Conservation (phyloP, 2,113 vertebrate species). For the Rhizomys pruinosus region DNA sequence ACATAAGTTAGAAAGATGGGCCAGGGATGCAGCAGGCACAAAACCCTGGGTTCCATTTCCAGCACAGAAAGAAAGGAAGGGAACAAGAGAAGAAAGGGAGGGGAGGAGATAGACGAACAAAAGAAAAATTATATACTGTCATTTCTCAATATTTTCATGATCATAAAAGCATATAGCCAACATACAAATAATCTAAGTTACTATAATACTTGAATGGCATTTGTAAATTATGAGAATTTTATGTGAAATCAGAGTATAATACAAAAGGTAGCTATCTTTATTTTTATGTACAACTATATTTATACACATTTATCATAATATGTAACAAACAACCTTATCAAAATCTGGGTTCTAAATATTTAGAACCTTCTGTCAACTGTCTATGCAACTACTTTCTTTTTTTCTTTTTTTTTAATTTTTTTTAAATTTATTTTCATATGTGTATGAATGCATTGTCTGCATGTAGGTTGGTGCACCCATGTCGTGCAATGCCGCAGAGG, state of each 20-base stretch:
- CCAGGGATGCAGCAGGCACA: no score
- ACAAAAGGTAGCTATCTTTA: neutral
- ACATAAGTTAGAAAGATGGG: neutral
- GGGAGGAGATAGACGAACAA: neutral
- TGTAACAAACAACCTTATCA: neutral
- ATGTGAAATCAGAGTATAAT: neutral
- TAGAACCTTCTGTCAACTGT: neutral
- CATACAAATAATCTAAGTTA: conserved; percentile 10
- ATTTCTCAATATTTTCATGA: no score
- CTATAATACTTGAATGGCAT: neutral
- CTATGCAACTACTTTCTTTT: neutral
- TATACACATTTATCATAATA: neutral
- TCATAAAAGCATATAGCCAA: neutral
- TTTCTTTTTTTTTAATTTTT: no score
- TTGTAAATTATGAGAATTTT: conserved; percentile 42
- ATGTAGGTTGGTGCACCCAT: no score
- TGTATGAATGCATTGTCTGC: no score
- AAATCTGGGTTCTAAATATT: neutral
- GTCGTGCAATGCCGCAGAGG: no score
- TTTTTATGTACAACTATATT: neutral
- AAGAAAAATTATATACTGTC: neutral
- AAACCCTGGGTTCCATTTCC: no score
- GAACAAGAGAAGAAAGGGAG: no score
- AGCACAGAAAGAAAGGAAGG: no score
- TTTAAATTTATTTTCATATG: no score